These are phyloP conservation scores for Polyommatus icarus DNA, from an alignment of 2,888 invertebrate species.

Conservation along the genomic window DNA sequence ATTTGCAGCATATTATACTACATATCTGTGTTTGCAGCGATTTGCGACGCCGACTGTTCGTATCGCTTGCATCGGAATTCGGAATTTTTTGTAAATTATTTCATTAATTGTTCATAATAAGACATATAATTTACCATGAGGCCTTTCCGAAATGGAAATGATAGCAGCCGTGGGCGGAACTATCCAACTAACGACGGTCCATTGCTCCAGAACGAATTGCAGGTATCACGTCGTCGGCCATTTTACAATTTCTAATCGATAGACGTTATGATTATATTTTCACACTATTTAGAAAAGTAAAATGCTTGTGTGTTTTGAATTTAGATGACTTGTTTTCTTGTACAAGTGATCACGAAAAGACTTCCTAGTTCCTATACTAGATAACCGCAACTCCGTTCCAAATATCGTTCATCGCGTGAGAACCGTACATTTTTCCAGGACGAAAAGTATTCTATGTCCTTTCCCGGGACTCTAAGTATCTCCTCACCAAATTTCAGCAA, in stretches of 20 bases:
- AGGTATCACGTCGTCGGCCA: not conserved
- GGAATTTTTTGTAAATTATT: not conserved
- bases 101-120: not conserved
- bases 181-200: not conserved
- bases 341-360: too few relatives aligned
- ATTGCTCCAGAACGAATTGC: not conserved
- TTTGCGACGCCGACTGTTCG: too few relatives aligned
- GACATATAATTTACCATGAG: not conserved
- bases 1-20: too few relatives aligned
- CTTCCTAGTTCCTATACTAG: too few relatives aligned
- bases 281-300: not conserved
- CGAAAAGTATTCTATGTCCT: too few relatives aligned
- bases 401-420: too few relatives aligned
- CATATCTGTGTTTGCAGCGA: too few relatives aligned
- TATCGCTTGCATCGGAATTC: too few relatives aligned
- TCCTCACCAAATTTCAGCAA: too few relatives aligned
- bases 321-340: not conserved
- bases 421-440: too few relatives aligned
- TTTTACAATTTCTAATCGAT: not conserved
- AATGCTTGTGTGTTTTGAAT: not conserved
- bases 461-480: too few relatives aligned
- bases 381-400: too few relatives aligned
- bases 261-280: not conserved
- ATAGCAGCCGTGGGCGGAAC: not conserved
- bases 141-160: slow-evolving; percentile 8